Evolutionary conservation across 2,888 invertebrate species (phyloP).

Genomic region (Andrena praecox): DNA sequence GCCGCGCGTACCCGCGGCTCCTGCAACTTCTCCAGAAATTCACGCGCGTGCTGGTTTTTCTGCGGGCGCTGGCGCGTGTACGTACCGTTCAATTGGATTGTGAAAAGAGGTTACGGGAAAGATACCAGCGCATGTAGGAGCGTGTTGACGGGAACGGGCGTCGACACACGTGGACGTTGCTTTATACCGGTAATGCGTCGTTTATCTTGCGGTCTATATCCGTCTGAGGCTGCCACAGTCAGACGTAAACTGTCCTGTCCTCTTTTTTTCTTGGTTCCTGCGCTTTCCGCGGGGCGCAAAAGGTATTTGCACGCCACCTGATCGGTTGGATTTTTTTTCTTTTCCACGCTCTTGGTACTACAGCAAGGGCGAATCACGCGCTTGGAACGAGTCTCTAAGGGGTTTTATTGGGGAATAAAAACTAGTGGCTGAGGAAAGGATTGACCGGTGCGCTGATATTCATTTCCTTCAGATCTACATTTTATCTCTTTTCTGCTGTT

Average conservation of each 20-base stretch:
- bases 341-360: neutral
- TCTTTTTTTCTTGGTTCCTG: neutral
- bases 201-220: conserved; percentile 69
- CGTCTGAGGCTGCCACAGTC: conserved; percentile 37
- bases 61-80: neutral
- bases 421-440: too few species aligned
- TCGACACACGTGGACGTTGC: conserved; percentile 57
- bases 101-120: conserved; percentile 58
- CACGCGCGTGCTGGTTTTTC: neutral
- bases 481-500: too few species aligned
- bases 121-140: conserved; percentile 36
- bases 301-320: neutral
- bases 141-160: conserved; percentile 51
- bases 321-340: conserved; percentile 13
- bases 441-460: too few species aligned
- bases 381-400: too few species aligned
- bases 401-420: too few species aligned
- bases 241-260: conserved; percentile 37
- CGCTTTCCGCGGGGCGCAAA: neutral
- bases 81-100: conserved; percentile 45
- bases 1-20: neutral
- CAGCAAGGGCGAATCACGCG: too few species aligned
- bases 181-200: conserved; percentile 67
- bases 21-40: conserved; percentile 26
- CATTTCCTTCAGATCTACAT: too few species aligned